Conservation (phyloP, 2,888 invertebrate genomes). For the Parascotia fuliginaria region DNA sequence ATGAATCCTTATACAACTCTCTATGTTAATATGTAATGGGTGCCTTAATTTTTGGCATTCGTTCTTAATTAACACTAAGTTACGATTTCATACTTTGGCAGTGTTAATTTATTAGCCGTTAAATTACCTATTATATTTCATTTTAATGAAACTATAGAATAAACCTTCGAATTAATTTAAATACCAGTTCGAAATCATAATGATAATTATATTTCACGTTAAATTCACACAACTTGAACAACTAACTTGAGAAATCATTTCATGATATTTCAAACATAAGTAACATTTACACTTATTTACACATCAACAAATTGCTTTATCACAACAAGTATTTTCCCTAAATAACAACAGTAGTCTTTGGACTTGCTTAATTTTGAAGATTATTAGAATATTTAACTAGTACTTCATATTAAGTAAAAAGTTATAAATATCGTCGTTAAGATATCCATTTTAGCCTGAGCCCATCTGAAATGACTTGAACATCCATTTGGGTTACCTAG, state of each 20-base stretch:
- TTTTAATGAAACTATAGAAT: conserved; percentile 29
- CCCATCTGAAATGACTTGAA: conserved; percentile 77
- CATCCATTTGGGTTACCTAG: conserved; percentile 85
- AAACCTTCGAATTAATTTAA: conserved; percentile 26
- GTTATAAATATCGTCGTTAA: conserved; percentile 65
- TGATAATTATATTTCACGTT: conserved; percentile 33
- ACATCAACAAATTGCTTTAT: conserved; percentile 76
- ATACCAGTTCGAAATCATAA: conserved; percentile 28
- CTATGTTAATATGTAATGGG: conserved; percentile 57
- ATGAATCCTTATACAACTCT: conserved; percentile 56
- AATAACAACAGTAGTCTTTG: conserved; percentile 79
- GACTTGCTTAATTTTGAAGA: conserved; percentile 62
- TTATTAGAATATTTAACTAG: conserved; percentile 48
- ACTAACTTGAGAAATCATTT: conserved; percentile 56
- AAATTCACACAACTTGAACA: conserved; percentile 38
- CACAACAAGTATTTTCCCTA: conserved; percentile 77
- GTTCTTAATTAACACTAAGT: conserved; percentile 56
- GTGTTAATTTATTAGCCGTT: conserved; percentile 73
- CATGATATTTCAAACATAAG: conserved; percentile 61
- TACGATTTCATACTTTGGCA: conserved; percentile 77
- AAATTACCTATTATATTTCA: conserved; percentile 40
- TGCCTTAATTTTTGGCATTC: conserved; percentile 61
- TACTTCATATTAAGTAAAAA: conserved; percentile 50
- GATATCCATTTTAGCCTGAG: conserved; percentile 71
- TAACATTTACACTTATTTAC: conserved; percentile 66